Conservation (phyloP, 2,888 invertebrate species). For the Clostera curtula region DNA sequence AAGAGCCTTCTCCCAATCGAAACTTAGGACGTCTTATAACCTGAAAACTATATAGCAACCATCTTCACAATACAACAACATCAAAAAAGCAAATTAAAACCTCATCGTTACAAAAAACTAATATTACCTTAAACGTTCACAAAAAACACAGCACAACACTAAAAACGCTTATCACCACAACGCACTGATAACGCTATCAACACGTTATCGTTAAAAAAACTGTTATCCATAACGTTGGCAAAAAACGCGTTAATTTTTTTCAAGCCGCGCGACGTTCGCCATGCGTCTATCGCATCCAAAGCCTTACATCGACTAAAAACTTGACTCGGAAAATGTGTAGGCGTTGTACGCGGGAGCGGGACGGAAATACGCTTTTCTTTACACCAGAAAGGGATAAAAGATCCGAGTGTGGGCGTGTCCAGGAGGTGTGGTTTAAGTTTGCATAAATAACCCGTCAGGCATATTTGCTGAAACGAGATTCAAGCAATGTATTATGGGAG, state of each 20-base stretch:
- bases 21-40: too few relatives aligned
- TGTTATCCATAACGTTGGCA: constrained; percentile 10
- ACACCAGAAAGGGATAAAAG: constrained; percentile 30
- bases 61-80: too few relatives aligned
- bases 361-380: constrained; percentile 25
- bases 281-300: constrained; percentile 49
- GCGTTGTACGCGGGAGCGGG: constrained; percentile 50
- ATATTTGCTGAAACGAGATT: constrained; percentile 23
- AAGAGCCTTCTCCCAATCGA: too few relatives aligned
- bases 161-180: constrained; percentile 23
- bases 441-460: constrained; percentile 47
- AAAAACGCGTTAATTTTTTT: constrained; percentile 23
- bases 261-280: constrained; percentile 18
- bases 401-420: constrained; percentile 48
- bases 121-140: constrained; percentile 5
- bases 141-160: constrained; percentile 17
- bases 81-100: too few relatives aligned
- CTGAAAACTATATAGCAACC: too few relatives aligned
- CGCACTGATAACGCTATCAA: constrained; percentile 26
- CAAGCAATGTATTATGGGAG: constrained; percentile 50
- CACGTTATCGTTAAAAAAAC: constrained; percentile 15
- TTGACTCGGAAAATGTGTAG: constrained; percentile 55
- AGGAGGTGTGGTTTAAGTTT: constrained; percentile 53
- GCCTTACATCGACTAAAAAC: constrained; percentile 68
- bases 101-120: background rate